Percentiles rank a stretch among this genome's conserved stretches.
These are phyloP conservation scores for Harpalus rubripes DNA, from an alignment of 2,888 invertebrate species.

Conservation along the genomic window DNA sequence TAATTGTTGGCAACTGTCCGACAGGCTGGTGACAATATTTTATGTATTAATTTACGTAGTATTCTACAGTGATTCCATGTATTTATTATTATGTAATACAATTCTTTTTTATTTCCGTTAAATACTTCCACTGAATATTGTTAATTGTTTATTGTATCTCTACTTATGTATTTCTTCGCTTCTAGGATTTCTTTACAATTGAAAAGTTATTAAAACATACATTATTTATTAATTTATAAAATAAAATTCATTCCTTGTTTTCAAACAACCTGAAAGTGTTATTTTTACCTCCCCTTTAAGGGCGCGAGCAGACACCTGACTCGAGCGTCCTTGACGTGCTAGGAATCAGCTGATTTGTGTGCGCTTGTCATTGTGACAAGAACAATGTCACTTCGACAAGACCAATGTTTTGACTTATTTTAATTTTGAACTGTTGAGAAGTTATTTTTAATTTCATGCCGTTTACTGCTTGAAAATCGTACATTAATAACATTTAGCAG, in stretches of 20 bases:
- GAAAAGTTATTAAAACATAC: conserved; percentile 58
- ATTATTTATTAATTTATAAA: conserved; percentile 65
- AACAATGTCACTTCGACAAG: too few relatives aligned
- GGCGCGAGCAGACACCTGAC: too few relatives aligned
- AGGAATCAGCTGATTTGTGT: too few relatives aligned
- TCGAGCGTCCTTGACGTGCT: too few relatives aligned
- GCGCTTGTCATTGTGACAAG: too few relatives aligned
- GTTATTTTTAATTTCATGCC: too few relatives aligned
- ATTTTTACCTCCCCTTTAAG: not conserved
- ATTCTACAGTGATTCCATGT: conserved; percentile 63
- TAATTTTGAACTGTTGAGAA: too few relatives aligned
- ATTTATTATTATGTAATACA: conserved; percentile 61
- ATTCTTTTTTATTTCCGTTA: conserved; percentile 44
- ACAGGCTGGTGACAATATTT: conserved; percentile 55
- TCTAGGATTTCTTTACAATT: conserved; percentile 58
- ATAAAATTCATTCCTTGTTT: conserved; percentile 66
- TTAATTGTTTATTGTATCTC: conserved; percentile 57
- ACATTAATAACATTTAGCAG: too few relatives aligned
- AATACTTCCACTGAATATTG: conserved; percentile 44
- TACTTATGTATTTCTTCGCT: conserved; percentile 62
- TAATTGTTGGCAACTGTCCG: conserved; percentile 44
- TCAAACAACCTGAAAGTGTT: conserved; percentile 13
- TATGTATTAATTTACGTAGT: conserved; percentile 63
- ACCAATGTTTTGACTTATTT: too few relatives aligned
- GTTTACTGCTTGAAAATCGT: too few relatives aligned